phyloP scores from a whole-genome alignment of 2,113 vertebrate genomes.

The Otis tarda region DNA sequence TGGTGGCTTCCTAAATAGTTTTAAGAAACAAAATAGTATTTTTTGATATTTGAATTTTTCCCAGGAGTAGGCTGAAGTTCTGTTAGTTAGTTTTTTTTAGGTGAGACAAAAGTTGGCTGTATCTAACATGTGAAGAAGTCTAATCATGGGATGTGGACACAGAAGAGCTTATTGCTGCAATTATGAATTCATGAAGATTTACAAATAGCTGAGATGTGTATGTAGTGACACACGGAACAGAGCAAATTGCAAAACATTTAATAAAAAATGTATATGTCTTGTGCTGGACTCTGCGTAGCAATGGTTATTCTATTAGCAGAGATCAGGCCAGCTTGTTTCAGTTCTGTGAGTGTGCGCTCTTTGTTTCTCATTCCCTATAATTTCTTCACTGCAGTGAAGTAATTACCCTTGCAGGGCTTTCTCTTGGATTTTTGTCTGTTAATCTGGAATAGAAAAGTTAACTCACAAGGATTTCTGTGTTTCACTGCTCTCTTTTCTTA shows the following conservation, averaged over 20 bases:
- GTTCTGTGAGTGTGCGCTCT: background rate
- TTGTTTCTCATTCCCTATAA: background rate
- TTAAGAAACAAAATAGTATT: background rate
- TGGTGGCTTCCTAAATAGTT: background rate
- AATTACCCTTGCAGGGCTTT: background rate
- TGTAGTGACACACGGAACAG: background rate
- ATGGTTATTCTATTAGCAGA: background rate
- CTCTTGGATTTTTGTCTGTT: background rate
- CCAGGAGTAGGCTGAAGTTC: background rate
- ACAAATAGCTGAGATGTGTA: background rate
- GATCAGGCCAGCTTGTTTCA: background rate
- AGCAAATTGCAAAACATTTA: background rate
- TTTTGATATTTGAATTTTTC: background rate
- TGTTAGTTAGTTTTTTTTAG: fast-evolving
- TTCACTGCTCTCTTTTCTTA: background rate
- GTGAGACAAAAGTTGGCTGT: background rate
- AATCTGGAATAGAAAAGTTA: background rate
- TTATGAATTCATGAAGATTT: background rate
- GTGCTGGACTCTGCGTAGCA: background rate
- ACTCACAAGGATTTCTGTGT: background rate
- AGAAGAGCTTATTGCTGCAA: background rate
- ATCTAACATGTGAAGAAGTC: background rate
- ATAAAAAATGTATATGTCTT: no score
- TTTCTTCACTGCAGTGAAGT: background rate
- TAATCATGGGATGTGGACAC: background rate